A percentile compares a stretch with the other conserved stretches of the same genome.
These are phyloP conservation scores for Dipodomys ordii DNA, from an alignment of 2,113 vertebrate genomes.

Conservation along the genomic window DNA sequence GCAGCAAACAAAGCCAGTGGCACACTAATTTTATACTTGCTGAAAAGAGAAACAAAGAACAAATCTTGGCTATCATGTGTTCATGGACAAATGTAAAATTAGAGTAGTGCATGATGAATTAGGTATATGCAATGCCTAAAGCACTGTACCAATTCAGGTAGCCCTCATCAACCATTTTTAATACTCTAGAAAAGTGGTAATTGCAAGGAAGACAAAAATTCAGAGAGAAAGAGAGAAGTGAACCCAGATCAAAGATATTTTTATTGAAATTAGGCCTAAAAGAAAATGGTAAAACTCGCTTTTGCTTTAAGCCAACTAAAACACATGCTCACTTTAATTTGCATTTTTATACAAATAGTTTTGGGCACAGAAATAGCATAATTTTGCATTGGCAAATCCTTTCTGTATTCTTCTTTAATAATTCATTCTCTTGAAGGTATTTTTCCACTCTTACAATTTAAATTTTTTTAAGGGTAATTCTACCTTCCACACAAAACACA, in stretches of 20 bases:
- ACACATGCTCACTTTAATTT: constrained; percentile 77
- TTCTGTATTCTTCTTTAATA: constrained; percentile 75
- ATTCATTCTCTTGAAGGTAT: constrained; percentile 79
- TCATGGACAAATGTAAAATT: neutral
- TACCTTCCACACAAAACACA: constrained; percentile 77
- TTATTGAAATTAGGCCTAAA: constrained; percentile 66
- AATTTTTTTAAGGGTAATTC: constrained; percentile 75
- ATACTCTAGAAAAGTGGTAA: constrained; percentile 2
- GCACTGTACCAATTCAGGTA: neutral
- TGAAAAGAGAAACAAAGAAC: neutral
- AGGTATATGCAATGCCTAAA: neutral
- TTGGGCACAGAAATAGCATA: constrained; percentile 72
- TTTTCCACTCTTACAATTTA: constrained; percentile 76
- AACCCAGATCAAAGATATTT: constrained; percentile 64
- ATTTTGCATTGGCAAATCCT: constrained; percentile 75
- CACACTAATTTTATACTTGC: neutral
- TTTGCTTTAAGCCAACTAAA: constrained; percentile 74
- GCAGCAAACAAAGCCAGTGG: neutral
- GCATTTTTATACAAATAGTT: constrained; percentile 78
- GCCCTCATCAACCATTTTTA: neutral
- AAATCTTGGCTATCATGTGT: neutral
- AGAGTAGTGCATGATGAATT: neutral
- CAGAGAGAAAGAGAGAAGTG: constrained; percentile 35
- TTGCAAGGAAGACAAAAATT: constrained; percentile 40
- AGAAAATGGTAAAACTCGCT: constrained; percentile 62